These are phyloP conservation scores for Myripristis jacobus DNA, from an alignment of 2,797 vertebrate genomes.

Conservation along the genomic window DNA sequence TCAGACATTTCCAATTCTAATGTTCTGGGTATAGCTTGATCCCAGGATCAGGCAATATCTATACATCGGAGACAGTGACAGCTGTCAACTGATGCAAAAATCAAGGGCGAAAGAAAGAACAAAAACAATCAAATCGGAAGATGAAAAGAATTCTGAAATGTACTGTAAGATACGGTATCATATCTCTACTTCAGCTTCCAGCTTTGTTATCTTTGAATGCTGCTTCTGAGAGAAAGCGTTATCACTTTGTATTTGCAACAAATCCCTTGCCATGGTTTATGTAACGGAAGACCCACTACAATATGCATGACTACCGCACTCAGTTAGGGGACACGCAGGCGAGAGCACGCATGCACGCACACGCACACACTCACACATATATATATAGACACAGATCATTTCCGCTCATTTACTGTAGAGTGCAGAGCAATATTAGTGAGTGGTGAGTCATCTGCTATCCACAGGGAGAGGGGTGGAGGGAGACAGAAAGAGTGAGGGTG, in stretches of 20 bases:
- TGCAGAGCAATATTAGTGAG: too few relatives aligned
- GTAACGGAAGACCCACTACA: conserved; percentile 4
- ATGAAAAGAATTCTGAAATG: not conserved
- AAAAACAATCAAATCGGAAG: not conserved
- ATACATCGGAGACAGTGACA: not conserved
- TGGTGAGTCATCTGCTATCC: too few relatives aligned
- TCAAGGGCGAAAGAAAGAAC: not conserved
- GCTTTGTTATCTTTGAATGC: too few relatives aligned
- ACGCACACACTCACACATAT: not conserved
- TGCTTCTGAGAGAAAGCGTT: not conserved
- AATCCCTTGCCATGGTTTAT: not conserved
- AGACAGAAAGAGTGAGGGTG: too few relatives aligned
- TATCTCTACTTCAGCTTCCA: too few relatives aligned
- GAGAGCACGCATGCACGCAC: not conserved
- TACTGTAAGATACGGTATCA: too few relatives aligned
- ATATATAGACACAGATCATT: not conserved
- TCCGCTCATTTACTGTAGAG: not conserved
- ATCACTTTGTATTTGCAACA: not conserved
- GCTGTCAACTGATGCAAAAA: not conserved
- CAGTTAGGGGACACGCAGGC: not conserved
- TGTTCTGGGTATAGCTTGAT: too few relatives aligned
- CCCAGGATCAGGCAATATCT: too few relatives aligned
- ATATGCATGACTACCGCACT: conserved; percentile 13
- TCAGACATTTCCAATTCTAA: too few relatives aligned
- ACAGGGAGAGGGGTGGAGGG: too few relatives aligned